phyloP scores from a whole-genome alignment of 2,888 invertebrate genomes.

The Watsonalla binaria region DNA sequence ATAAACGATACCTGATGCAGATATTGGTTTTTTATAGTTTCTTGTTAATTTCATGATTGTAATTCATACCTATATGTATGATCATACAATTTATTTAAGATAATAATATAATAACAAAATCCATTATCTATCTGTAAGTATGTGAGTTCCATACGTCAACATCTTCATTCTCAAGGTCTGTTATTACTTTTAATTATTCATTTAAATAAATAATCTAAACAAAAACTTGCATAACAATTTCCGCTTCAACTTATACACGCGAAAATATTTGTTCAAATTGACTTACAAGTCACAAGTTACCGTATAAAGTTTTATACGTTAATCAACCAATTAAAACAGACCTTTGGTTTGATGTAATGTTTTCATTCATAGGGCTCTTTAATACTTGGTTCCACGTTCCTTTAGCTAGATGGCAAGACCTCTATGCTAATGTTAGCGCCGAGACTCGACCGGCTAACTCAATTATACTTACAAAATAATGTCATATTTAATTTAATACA shows the following conservation, averaged over 20 bases:
- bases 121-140: no score
- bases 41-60: no score
- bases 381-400: slow-evolving; percentile 8
- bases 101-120: no score
- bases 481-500: slow-evolving; percentile 33
- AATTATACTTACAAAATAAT: slow-evolving; percentile 33
- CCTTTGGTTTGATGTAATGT: slow-evolving; percentile 7
- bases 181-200: neutral
- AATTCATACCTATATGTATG: no score
- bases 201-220: slow-evolving; percentile 7
- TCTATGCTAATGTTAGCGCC: slow-evolving; percentile 30
- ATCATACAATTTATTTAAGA: no score
- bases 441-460: slow-evolving; percentile 29
- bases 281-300: slow-evolving; percentile 26
- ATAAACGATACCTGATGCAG: no score
- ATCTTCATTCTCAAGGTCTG: no score
- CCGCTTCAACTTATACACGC: slow-evolving; percentile 8
- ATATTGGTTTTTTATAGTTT: no score
- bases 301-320: slow-evolving; percentile 13
- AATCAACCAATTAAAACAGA: slow-evolving; percentile 15
- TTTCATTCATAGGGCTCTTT: slow-evolving; percentile 6
- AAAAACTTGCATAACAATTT: slow-evolving; percentile 8
- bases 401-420: slow-evolving; percentile 13
- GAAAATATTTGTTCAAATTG: slow-evolving; percentile 18
- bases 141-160: no score